Evolutionary conservation across 2,113 vertebrate genomes (phyloP).

Genomic region (Sinosuthora webbiana): DNA sequence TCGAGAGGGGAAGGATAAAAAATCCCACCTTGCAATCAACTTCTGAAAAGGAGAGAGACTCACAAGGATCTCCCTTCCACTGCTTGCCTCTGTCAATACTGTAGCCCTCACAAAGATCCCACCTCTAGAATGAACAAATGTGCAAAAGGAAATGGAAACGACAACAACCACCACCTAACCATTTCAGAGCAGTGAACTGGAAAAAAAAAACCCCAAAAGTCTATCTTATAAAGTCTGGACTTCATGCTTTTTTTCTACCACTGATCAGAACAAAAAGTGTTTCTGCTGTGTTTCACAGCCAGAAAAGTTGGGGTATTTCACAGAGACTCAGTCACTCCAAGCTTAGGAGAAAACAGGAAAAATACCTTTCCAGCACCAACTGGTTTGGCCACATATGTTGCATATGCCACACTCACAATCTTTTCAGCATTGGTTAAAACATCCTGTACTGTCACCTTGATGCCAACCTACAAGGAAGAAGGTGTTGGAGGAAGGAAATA

Average conservation of each 20-base stretch:
- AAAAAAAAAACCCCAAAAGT: not conserved
- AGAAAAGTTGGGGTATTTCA: not conserved
- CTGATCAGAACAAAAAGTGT: not conserved
- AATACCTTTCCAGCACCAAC: slow-evolving; percentile 72
- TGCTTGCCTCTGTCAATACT: not conserved
- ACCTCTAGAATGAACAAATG: not conserved
- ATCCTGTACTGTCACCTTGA: slow-evolving; percentile 76
- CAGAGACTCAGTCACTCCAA: not conserved
- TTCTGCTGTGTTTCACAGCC: not conserved
- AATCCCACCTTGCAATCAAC: not conserved
- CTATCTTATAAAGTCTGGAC: not conserved
- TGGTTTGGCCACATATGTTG: slow-evolving; percentile 77
- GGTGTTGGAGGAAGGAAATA: not conserved
- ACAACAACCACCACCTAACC: not conserved
- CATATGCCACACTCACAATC: slow-evolving; percentile 77
- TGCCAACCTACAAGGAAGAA: slow-evolving; percentile 69
- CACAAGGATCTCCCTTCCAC: not conserved
- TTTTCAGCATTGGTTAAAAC: slow-evolving; percentile 64
- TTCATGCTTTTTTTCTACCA: not conserved
- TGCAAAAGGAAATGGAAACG: not conserved
- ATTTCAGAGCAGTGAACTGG: not conserved
- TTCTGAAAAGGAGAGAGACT: not conserved
- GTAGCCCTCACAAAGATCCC: not conserved
- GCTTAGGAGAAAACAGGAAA: not conserved
- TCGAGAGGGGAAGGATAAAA: not conserved